These are phyloP conservation scores for Autographa gamma DNA, from an alignment of 2,888 invertebrate species.

Conservation along the genomic window DNA sequence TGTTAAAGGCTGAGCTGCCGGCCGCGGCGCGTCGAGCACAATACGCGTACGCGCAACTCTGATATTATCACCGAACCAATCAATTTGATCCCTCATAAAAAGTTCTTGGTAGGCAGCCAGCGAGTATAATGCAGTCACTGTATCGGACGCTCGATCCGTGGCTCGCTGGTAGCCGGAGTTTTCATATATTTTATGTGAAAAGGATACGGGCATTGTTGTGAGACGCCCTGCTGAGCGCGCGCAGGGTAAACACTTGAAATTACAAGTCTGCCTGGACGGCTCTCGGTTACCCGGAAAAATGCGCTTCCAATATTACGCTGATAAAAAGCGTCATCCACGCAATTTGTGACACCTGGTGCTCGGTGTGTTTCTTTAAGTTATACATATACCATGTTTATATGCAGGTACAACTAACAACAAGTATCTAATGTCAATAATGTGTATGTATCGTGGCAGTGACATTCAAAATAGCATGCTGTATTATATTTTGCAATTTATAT, in stretches of 20 bases:
- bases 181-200: conserved; percentile 89
- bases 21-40: conserved; percentile 48
- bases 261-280: conserved; percentile 83
- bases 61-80: conserved; percentile 88
- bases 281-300: conserved; percentile 74
- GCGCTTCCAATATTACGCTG: conserved; percentile 88
- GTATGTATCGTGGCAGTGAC: too few species aligned
- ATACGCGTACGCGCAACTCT: conserved; percentile 77
- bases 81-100: conserved; percentile 89
- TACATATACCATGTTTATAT: background rate
- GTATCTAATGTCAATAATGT: background rate
- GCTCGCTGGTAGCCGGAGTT: conserved; percentile 83
- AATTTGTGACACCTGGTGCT: conserved; percentile 64
- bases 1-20: conserved; percentile 61
- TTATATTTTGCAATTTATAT: too few species aligned
- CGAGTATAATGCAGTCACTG: conserved; percentile 79
- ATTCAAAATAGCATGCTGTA: too few species aligned
- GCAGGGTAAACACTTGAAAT: conserved; percentile 88
- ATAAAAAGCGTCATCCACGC: conserved; percentile 73
- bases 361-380: conserved; percentile 10
- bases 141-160: conserved; percentile 85
- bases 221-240: conserved; percentile 82
- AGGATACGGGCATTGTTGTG: conserved; percentile 88
- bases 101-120: conserved; percentile 84
- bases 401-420: background rate